Evolutionary conservation across 2,888 invertebrate genomes (phyloP).

Genomic region (Osmoderma eremita): DNA sequence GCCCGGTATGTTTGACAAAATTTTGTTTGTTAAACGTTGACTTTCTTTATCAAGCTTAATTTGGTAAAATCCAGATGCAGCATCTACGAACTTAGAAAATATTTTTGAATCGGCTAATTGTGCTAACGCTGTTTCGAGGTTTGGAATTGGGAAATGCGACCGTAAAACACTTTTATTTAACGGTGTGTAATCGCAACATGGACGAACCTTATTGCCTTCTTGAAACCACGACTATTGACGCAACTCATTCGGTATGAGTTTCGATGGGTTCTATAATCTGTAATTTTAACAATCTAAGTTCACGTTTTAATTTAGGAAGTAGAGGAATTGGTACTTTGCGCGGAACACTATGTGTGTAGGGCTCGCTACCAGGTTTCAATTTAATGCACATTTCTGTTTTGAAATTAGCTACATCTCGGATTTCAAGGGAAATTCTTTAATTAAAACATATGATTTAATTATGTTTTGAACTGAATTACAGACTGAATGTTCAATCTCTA

Average conservation of each 20-base stretch:
- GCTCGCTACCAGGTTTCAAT: neutral
- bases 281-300: neutral
- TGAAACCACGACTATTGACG: neutral
- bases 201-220: neutral
- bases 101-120: neutral
- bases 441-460: too few species aligned
- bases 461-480: too few species aligned
- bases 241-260: neutral
- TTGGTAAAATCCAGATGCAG: too few species aligned
- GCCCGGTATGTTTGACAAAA: too few species aligned
- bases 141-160: neutral
- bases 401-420: neutral
- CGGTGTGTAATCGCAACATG: neutral
- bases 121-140: neutral
- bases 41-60: too few species aligned
- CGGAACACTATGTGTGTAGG: neutral
- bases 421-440: neutral
- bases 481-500: too few species aligned
- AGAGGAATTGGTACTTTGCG: neutral
- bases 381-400: neutral
- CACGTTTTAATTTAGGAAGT: neutral
- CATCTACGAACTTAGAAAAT: too few species aligned
- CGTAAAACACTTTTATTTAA: neutral
- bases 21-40: too few species aligned
- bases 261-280: neutral